Conservation (phyloP, 2,797 vertebrate species). For the Brachyrhaphis roseni region DNA sequence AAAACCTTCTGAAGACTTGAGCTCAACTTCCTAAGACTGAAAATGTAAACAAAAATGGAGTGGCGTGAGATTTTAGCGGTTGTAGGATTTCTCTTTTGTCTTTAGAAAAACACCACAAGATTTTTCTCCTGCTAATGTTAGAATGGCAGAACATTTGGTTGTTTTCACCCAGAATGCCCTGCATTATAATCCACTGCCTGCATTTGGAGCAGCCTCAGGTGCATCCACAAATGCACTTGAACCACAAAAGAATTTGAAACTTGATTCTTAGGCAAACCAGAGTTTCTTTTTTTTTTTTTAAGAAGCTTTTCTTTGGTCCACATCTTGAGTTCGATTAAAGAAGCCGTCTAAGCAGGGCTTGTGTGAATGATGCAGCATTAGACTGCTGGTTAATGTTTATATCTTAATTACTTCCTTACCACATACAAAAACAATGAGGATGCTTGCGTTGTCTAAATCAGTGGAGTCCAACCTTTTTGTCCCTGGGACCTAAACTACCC, state of each 20-base stretch:
- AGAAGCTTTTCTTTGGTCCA: no score
- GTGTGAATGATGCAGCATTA: no score
- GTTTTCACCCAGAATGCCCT: background rate
- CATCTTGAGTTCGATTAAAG: no score
- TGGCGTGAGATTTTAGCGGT: no score
- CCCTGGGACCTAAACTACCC: no score
- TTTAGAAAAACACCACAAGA: background rate
- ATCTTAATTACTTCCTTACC: constrained; percentile 1
- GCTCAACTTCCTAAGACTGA: background rate
- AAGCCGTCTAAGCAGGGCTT: no score
- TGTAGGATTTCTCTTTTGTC: background rate
- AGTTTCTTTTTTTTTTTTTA: no score
- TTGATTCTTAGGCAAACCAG: no score
- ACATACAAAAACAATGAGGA: background rate
- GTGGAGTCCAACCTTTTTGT: no score
- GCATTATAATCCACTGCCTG: background rate
- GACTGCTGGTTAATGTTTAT: background rate
- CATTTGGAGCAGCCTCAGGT: background rate
- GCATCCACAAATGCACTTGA: background rate
- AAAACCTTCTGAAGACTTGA: background rate
- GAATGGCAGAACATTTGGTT: background rate
- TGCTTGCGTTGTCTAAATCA: background rate
- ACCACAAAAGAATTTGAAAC: no score
- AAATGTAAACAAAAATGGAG: no score
- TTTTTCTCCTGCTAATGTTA: background rate